Conservation (phyloP, 2,888 invertebrate species). For the Dryococelus australis region DNA sequence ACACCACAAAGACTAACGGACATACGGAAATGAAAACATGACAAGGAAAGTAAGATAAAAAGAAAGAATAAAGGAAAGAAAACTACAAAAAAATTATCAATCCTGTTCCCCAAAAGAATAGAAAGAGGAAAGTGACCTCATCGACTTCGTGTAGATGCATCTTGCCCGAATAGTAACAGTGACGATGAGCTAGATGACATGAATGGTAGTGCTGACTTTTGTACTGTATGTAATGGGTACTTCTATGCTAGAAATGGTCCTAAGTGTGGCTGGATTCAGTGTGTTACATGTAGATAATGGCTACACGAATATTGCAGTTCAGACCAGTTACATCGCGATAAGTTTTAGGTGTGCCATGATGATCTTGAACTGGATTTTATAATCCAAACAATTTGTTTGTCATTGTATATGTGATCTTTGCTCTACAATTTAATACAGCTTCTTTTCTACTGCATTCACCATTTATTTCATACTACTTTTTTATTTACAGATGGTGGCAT, state of each 20-base stretch:
- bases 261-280: not conserved
- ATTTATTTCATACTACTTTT: not conserved
- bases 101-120: not conserved
- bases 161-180: not conserved
- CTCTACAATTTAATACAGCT: not conserved
- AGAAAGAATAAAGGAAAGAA: not conserved
- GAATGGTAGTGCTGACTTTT: not conserved
- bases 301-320: not conserved
- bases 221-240: constrained; percentile 4
- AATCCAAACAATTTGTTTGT: not conserved
- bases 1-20: no score
- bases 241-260: not conserved
- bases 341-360: not conserved
- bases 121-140: not conserved
- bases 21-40: no score
- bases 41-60: no score
- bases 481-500: not conserved
- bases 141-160: not conserved
- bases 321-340: not conserved
- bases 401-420: not conserved
- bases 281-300: not conserved
- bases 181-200: not conserved
- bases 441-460: not conserved
- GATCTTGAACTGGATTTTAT: no score
- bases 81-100: not conserved